These are phyloP conservation scores for Xiphophorus birchmanni DNA, from an alignment of 2,797 vertebrate genomes.

Conservation along the genomic window DNA sequence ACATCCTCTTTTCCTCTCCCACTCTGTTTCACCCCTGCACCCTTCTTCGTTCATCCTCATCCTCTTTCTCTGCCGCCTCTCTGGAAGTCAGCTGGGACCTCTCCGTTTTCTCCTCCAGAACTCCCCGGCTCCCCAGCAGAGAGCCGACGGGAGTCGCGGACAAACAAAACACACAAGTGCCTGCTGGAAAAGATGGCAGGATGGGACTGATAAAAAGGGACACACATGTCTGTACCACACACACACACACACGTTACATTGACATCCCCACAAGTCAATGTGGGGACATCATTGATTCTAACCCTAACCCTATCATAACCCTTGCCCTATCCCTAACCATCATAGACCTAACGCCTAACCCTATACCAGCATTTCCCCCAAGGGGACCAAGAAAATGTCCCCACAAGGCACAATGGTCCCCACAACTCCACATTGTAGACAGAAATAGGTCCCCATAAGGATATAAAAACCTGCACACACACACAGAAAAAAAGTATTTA, in stretches of 20 bases:
- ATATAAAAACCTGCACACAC: no score
- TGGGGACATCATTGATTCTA: no score
- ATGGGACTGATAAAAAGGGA: conserved; percentile 53
- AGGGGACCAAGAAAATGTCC: no score
- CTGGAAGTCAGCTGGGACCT: conserved; percentile 73
- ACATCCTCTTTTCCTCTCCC: conserved; percentile 54
- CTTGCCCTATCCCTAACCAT: no score
- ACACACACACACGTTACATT: no score
- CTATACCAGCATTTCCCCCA: no score
- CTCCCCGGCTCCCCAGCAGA: conserved; percentile 76
- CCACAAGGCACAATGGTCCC: no score
- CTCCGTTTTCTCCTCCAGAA: conserved; percentile 73
- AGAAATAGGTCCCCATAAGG: no score
- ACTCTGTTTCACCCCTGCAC: conserved; percentile 53
- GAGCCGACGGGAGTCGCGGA: conserved; percentile 49
- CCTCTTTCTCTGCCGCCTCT: conserved; percentile 69
- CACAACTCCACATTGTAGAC: no score
- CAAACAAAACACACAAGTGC: conserved; percentile 66
- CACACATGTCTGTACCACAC: neutral
- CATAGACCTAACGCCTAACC: no score
- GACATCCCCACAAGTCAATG: no score
- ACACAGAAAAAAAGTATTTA: conserved; percentile 12
- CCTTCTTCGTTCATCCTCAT: conserved; percentile 61
- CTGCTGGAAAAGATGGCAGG: conserved; percentile 43
- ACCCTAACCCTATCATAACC: no score